These are phyloP conservation scores for Silvanus unidentatus DNA, from an alignment of 2,888 invertebrate species.

Conservation along the genomic window DNA sequence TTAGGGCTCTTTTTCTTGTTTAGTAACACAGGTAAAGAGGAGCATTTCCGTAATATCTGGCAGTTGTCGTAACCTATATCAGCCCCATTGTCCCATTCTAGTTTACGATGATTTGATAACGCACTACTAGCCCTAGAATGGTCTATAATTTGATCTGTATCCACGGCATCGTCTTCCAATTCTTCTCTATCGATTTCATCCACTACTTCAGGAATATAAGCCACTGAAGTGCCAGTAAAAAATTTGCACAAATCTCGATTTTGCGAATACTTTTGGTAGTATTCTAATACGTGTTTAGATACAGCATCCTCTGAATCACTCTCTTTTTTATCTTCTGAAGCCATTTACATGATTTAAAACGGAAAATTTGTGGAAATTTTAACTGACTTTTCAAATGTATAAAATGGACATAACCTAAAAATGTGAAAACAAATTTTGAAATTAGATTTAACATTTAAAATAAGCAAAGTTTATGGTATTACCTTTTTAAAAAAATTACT, in stretches of 20 bases:
- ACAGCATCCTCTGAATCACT: constrained; percentile 23
- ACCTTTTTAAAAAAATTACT: background rate
- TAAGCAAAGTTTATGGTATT: background rate
- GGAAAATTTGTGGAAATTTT: background rate
- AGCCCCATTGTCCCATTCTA: constrained; percentile 85
- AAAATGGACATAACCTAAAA: background rate
- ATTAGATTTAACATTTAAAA: background rate
- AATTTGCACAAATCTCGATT: constrained; percentile 63
- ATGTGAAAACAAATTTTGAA: background rate
- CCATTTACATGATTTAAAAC: background rate
- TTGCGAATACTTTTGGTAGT: constrained; percentile 63
- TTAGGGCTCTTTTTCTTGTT: background rate
- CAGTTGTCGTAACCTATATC: constrained; percentile 68
- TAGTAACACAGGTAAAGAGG: constrained; percentile 35
- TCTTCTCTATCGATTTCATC: constrained; percentile 9
- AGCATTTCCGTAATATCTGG: constrained; percentile 38
- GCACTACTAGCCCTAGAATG: constrained; percentile 68
- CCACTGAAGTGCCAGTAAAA: constrained; percentile 47
- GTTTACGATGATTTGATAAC: constrained; percentile 63
- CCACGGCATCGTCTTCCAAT: constrained; percentile 26
- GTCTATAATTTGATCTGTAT: background rate
- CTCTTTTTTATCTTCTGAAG: background rate
- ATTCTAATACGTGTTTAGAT: constrained; percentile 51
- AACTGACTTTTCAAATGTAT: background rate
- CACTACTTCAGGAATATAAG: constrained; percentile 24